phyloP scores from a whole-genome alignment of 2,797 vertebrate genomes.

The Balearica regulorum region DNA sequence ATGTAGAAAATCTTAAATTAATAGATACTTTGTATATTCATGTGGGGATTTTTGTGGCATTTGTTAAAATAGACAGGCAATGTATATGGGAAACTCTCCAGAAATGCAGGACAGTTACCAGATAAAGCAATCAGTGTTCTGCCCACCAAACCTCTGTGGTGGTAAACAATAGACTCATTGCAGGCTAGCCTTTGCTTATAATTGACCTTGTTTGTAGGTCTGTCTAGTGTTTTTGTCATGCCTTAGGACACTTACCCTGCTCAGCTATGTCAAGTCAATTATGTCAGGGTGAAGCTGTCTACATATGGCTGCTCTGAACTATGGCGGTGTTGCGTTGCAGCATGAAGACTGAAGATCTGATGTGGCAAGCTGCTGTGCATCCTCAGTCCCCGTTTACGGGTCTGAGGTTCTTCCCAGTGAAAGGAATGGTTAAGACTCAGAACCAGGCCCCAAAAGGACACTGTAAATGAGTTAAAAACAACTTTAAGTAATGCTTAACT shows the following conservation, averaged over 20 bases:
- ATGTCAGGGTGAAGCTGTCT: slow-evolving; percentile 38
- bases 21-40: neutral
- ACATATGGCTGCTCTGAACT: neutral
- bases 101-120: neutral
- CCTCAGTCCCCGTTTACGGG: neutral
- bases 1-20: neutral
- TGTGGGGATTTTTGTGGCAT: neutral
- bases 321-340: neutral
- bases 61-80: neutral
- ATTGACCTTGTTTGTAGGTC: slow-evolving; percentile 52
- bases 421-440: neutral
- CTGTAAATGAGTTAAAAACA: neutral
- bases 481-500: neutral
- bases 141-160: neutral
- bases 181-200: neutral
- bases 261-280: slow-evolving; percentile 53
- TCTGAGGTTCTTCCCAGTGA: neutral
- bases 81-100: neutral
- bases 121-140: slow-evolving; percentile 60
- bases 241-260: slow-evolving; percentile 33
- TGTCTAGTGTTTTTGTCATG: slow-evolving; percentile 3
- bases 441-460: neutral
- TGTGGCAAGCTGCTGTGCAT: neutral
- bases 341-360: neutral
- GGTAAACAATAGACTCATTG: neutral